Evolutionary conservation across 2,888 invertebrate species (phyloP).

Genomic region (Melanchra persicariae): DNA sequence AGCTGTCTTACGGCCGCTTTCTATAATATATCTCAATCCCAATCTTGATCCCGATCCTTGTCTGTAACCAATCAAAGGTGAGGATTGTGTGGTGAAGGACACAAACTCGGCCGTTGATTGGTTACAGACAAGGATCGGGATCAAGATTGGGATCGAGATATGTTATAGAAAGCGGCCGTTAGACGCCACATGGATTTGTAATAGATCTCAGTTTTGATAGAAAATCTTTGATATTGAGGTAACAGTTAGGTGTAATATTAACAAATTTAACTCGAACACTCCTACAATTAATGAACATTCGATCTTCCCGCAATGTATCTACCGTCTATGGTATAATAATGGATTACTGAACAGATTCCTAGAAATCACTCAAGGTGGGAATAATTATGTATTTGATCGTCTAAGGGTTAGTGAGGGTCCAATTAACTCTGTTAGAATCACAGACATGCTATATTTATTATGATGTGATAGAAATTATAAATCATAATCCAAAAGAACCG

Average conservation of each 20-base stretch:
- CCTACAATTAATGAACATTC: conserved; percentile 1
- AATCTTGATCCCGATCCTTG: too few species aligned
- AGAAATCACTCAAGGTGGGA: conserved; percentile 21
- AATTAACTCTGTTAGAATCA: conserved; percentile 27
- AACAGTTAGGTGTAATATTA: neutral
- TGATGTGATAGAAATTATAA: neutral
- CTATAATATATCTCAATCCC: too few species aligned
- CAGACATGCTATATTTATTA: neutral
- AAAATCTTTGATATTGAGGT: neutral
- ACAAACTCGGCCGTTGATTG: too few species aligned
- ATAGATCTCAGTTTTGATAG: conserved; percentile 5
- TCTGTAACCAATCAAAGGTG: too few species aligned
- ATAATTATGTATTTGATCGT: conserved; percentile 35
- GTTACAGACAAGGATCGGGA: too few species aligned
- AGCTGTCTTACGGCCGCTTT: too few species aligned
- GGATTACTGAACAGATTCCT: conserved; percentile 23
- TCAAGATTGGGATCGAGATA: too few species aligned
- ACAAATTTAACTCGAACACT: conserved; percentile 4
- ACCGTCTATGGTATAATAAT: conserved; percentile 1
- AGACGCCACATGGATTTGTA: conserved; percentile 7
- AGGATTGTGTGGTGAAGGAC: too few species aligned
- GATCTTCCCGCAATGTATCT: conserved; percentile 13
- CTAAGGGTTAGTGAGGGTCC: conserved; percentile 22
- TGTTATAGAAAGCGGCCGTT: too few species aligned
- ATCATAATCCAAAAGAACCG: neutral